A percentile compares a stretch with the other conserved stretches of the same genome.
These are phyloP conservation scores for Drosophila mayaguana DNA, from an alignment of 2,888 invertebrate genomes.

Conservation along the genomic window DNA sequence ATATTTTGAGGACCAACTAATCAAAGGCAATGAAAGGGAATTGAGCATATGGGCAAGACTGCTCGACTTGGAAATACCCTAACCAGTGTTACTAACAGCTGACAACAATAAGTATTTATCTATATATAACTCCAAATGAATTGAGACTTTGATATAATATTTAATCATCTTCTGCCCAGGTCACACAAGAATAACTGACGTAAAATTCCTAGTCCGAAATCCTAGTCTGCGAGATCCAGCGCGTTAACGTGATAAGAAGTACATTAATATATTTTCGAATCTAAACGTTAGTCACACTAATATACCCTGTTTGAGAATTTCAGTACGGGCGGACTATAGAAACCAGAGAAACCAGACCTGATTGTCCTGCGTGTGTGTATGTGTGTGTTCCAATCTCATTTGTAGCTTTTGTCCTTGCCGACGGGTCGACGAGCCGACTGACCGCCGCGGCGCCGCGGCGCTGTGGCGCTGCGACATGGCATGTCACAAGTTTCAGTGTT, in stretches of 20 bases:
- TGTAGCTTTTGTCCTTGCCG: conserved; percentile 47
- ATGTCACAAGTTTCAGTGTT: conserved; percentile 54
- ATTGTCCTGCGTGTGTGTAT: conserved; percentile 10
- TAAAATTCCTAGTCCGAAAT: neutral
- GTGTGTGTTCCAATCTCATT: conserved; percentile 51
- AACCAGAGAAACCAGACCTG: conserved; percentile 17
- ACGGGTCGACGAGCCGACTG: conserved; percentile 36
- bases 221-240: too few species aligned
- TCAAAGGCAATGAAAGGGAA: neutral
- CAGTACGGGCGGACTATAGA: neutral
- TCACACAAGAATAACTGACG: neutral
- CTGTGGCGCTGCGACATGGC: conserved; percentile 54
- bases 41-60: too few species aligned
- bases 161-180: neutral
- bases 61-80: neutral
- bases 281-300: neutral
- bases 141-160: neutral
- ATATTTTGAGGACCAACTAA: conserved; percentile 43
- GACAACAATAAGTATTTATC: too few species aligned
- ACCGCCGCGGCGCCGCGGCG: conserved; percentile 44
- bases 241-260: neutral
- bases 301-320: neutral
- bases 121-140: neutral
- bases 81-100: neutral
- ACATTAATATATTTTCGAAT: neutral